A percentile compares a stretch with the other conserved stretches of the same genome.
Evolutionary conservation across 35 echinoderm and acorn worm species (phyloP).

Genomic region (Heliocidaris tuberculata): DNA sequence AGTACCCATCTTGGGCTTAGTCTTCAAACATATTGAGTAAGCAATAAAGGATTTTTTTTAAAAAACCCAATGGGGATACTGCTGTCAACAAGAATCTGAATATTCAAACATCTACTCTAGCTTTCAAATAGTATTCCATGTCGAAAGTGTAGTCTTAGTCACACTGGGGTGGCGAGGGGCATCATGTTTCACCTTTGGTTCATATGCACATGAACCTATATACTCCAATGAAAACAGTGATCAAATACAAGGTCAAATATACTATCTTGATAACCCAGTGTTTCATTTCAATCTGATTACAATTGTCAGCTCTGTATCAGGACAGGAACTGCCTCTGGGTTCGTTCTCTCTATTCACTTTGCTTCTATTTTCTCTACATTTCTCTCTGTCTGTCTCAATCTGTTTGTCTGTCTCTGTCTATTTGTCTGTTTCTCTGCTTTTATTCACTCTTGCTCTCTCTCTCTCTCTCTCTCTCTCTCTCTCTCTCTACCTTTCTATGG

Average conservation of each 20-base stretch:
- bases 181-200: background rate
- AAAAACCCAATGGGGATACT: too few relatives aligned
- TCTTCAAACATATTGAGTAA: too few relatives aligned
- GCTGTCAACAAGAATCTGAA: too few relatives aligned
- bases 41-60: too few relatives aligned
- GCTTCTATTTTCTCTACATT: background rate
- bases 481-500: too few relatives aligned
- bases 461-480: background rate
- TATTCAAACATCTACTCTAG: too few relatives aligned
- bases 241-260: background rate
- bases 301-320: background rate
- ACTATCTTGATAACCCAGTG: background rate
- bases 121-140: too few relatives aligned
- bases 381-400: background rate
- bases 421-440: background rate
- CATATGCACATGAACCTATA: background rate
- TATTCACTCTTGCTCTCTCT: background rate
- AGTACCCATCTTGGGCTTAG: too few relatives aligned
- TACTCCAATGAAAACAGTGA: background rate
- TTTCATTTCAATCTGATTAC: background rate
- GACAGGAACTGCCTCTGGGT: conserved; percentile 16
- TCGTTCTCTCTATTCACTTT: background rate
- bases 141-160: background rate
- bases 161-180: background rate
- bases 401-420: too few relatives aligned